Percentiles rank a stretch among this genome's conserved stretches.
These are phyloP conservation scores for Gandaritis pyraliata DNA, from an alignment of 2,888 invertebrate genomes.

Conservation along the genomic window DNA sequence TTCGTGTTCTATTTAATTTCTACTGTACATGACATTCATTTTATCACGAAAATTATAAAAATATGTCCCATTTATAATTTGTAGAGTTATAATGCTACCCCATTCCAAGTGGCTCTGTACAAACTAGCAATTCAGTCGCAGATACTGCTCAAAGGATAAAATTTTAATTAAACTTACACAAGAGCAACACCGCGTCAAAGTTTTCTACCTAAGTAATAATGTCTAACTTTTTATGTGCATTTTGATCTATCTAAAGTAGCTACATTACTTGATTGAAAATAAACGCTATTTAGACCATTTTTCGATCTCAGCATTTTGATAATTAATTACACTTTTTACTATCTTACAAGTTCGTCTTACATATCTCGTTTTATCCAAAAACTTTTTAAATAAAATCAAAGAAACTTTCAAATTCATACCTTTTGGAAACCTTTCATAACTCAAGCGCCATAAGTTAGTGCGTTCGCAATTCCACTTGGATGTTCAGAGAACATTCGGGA, in stretches of 20 bases:
- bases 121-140: conserved; percentile 16
- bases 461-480: conserved; percentile 18
- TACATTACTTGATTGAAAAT: too few relatives aligned
- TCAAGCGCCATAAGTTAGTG: conserved; percentile 13
- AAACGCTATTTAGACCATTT: too few relatives aligned
- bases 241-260: conserved; percentile 2
- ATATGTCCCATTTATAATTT: too few relatives aligned
- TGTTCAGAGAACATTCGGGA: conserved; percentile 21
- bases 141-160: conserved; percentile 30
- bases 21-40: too few relatives aligned
- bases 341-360: neutral
- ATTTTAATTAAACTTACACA: conserved; percentile 35
- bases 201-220: conserved; percentile 10
- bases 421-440: conserved; percentile 22
- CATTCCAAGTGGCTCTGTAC: conserved; percentile 14
- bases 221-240: conserved; percentile 11
- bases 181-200: conserved; percentile 15
- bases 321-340: too few relatives aligned
- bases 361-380: neutral
- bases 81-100: too few relatives aligned
- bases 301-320: too few relatives aligned
- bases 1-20: too few relatives aligned
- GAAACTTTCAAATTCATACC: conserved; percentile 18
- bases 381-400: conserved; percentile 18
- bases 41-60: too few relatives aligned